Evolutionary conservation across 2,797 vertebrate genomes (phyloP), one percentile per base, ranked within the genome.

Genomic region (Nyctibius grandis): DNA sequence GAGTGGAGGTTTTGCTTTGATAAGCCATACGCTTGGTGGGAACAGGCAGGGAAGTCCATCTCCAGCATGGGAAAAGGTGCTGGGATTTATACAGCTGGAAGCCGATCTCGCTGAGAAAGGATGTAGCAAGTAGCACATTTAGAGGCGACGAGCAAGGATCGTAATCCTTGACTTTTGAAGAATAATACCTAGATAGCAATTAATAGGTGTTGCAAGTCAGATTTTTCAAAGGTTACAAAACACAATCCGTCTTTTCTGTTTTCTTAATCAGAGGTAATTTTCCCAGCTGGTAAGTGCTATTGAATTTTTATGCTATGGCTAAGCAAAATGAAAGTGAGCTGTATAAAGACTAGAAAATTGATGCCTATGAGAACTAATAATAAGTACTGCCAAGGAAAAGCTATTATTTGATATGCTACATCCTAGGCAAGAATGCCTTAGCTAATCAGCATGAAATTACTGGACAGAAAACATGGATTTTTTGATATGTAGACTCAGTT

Each of bases 291-390:
- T 94, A 93, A 97, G 79, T 82, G 79, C 69, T 77, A 60, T 70
- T 89, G 85, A 90, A 42, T 89, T 97, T 91, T 92, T 93, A 60
- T 95, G 72, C 76, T 88, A 88, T 45, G 65, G 88, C 68, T 89
- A 96, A 94, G 45, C 47, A 95, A 94, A 95, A 94, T 21, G 53
- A 93, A 96, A 92, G 50, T 40, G 77, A 95, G 64, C 56, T 87
- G 67, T 53, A 78, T 48, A 90, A 96, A 90, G 76, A 74, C 47
- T 50, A 89, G 82, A 85, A 96, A 96, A 95, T 42, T 93, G 56
- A 95, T 92, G 93, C 36, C 60, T 92, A 50, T 9, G 51, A 96
- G 91, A 95, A 75, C 57, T 68, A 95, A 73, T 81, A 94, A 79
- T 69, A 77, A 90, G 65, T 45, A 85, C 51, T 47, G 73, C 53